Evolutionary conservation across 2,888 invertebrate genomes (phyloP).

Genomic region (Trilocha varians): DNA sequence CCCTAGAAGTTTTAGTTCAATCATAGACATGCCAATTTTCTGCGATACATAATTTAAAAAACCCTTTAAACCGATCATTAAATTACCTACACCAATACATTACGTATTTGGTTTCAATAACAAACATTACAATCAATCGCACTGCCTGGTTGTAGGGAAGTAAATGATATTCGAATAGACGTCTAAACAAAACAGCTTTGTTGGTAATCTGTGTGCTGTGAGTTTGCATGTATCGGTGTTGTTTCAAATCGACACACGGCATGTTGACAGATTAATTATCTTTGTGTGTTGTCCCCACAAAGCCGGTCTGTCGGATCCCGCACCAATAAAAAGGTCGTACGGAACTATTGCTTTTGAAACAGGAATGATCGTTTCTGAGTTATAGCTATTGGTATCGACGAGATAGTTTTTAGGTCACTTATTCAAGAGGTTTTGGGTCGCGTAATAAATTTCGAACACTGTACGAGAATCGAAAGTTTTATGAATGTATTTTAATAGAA

Average conservation of each 20-base stretch:
- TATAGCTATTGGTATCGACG: slow-evolving; percentile 16
- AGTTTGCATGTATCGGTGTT: slow-evolving; percentile 10
- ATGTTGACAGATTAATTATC: slow-evolving; percentile 29
- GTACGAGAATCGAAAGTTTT: no score
- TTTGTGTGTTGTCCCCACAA: slow-evolving; percentile 17
- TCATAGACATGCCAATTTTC: no score
- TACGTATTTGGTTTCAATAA: no score
- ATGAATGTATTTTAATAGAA: no score
- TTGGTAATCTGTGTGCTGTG: slow-evolving; percentile 4
- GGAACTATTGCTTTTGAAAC: slow-evolving; percentile 7
- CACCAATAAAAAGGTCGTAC: slow-evolving; percentile 4
- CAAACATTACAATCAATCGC: no score
- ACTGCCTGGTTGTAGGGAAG: no score
- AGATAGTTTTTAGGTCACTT: slow-evolving; percentile 16
- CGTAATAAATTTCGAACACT: slow-evolving; percentile 8
- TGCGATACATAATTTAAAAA: no score
- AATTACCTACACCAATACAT: no score
- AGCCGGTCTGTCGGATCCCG: slow-evolving; percentile 2
- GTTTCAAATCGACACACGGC: slow-evolving; percentile 8
- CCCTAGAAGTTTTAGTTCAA: no score
- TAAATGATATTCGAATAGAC: slow-evolving; percentile 23
- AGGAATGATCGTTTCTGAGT: slow-evolving; percentile 18
- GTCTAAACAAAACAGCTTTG: slow-evolving; percentile 18
- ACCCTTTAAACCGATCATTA: no score
- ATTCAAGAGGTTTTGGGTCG: slow-evolving; percentile 2